Conservation (phyloP, 2,113 vertebrate genomes). For the Erpornis zantholeuca region DNA sequence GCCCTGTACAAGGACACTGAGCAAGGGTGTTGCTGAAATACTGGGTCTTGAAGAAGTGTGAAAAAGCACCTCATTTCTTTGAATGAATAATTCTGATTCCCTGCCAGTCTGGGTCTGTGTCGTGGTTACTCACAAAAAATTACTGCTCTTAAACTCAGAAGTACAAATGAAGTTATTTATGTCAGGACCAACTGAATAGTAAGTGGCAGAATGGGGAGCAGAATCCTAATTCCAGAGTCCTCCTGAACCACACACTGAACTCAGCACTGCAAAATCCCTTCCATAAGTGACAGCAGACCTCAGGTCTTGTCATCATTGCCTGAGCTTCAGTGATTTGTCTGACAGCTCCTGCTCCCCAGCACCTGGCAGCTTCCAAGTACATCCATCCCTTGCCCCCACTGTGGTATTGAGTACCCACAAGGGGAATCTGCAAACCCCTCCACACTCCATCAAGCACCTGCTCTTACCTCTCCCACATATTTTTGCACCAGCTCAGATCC, state of each 20-base stretch:
- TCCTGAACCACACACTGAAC: background rate
- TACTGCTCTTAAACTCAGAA: background rate
- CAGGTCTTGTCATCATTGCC: background rate
- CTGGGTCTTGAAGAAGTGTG: too few relatives aligned
- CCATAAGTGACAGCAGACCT: background rate
- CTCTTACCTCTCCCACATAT: slow-evolving; percentile 94
- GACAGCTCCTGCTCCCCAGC: background rate
- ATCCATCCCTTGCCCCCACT: accelerated
- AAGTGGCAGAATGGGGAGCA: background rate
- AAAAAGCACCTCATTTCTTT: too few relatives aligned
- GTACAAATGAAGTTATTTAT: background rate
- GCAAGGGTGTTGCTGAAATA: too few relatives aligned
- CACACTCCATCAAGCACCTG: background rate
- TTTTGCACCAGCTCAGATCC: slow-evolving; percentile 98
- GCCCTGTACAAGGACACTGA: too few relatives aligned
- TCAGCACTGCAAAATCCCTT: background rate
- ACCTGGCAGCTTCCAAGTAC: background rate
- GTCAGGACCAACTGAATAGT: background rate
- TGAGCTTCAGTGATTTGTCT: background rate
- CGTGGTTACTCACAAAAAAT: background rate
- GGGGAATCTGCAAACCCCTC: background rate
- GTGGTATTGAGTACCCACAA: accelerated
- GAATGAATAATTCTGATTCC: too few relatives aligned
- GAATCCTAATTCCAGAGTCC: background rate
- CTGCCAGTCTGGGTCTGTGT: too few relatives aligned